These are phyloP conservation scores for Eurytoma californica DNA, from an alignment of 2,888 invertebrate genomes.

Conservation along the genomic window DNA sequence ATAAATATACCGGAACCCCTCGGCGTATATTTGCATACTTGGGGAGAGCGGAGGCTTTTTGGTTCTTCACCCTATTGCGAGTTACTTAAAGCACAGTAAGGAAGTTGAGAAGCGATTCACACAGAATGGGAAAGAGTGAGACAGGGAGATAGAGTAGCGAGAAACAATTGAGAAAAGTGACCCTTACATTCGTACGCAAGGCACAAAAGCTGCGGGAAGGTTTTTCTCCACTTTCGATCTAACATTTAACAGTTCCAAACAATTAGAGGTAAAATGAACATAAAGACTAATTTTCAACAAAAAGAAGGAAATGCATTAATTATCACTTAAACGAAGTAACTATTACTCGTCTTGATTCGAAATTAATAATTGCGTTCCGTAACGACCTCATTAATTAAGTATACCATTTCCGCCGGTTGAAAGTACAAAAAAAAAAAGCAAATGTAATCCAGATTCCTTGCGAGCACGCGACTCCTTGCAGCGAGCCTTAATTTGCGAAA, in stretches of 20 bases:
- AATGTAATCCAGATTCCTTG: not conserved
- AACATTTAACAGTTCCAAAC: no score
- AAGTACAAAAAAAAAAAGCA: not conserved
- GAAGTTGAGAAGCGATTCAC: slow-evolving; percentile 16
- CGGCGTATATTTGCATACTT: slow-evolving; percentile 34
- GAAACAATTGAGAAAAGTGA: slow-evolving; percentile 23
- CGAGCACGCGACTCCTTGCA: no score
- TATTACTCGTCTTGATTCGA: not conserved
- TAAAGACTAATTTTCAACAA: not conserved
- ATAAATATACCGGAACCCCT: slow-evolving; percentile 22
- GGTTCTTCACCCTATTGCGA: slow-evolving; percentile 16
- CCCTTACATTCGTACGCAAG: not conserved
- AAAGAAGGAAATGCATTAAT: not conserved
- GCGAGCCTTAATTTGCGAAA: no score
- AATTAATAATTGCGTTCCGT: slow-evolving; percentile 9
- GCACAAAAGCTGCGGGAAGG: not conserved
- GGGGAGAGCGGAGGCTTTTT: slow-evolving; percentile 29
- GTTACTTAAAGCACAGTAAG: slow-evolving; percentile 10
- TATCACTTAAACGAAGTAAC: not conserved
- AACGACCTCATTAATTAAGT: slow-evolving; percentile 32
- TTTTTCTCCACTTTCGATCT: no score
- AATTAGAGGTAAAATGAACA: no score
- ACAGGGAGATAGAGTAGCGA: not conserved
- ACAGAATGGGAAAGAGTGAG: not conserved
- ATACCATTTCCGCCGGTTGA: not conserved